A percentile compares a stretch with the other conserved stretches of the same genome.
Conservation (phyloP, 2,797 vertebrate species). For the Moxostoma hubbsi region DNA sequence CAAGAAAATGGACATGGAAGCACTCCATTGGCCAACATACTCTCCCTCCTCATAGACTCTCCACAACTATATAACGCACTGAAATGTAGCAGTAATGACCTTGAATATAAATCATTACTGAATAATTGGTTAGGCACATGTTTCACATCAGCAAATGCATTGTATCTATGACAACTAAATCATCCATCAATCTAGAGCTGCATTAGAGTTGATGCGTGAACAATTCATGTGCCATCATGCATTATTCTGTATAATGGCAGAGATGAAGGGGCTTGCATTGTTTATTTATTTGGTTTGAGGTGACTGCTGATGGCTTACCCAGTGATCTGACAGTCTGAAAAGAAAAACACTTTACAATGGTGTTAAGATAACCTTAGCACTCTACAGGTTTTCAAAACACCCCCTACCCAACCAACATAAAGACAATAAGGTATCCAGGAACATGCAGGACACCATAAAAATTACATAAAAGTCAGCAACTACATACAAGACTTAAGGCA, state of each 20-base stretch:
- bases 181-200: slow-evolving; percentile 20
- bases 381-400: slow-evolving; percentile 50
- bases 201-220: slow-evolving; percentile 5
- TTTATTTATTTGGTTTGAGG: slow-evolving; percentile 29
- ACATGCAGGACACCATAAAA: slow-evolving; percentile 46
- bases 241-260: not conserved
- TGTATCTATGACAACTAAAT: slow-evolving; percentile 35
- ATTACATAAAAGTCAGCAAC: not conserved
- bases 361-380: slow-evolving; percentile 54
- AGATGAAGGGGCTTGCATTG: not conserved
- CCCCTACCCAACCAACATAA: slow-evolving; percentile 13
- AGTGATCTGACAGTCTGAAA: slow-evolving; percentile 69
- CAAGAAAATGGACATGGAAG: slow-evolving; percentile 2
- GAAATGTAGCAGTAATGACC: slow-evolving; percentile 26
- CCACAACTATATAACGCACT: slow-evolving; percentile 7
- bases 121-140: slow-evolving; percentile 40
- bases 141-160: slow-evolving; percentile 21
- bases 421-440: slow-evolving; percentile 17
- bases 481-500: not conserved
- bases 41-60: slow-evolving; percentile 10
- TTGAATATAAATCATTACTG: slow-evolving; percentile 29
- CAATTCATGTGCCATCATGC: slow-evolving; percentile 22
- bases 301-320: slow-evolving; percentile 65
- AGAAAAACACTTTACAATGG: slow-evolving; percentile 60
- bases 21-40: not conserved